These are phyloP conservation scores for Beris morrisii DNA, from an alignment of 2,888 invertebrate genomes.

Conservation along the genomic window DNA sequence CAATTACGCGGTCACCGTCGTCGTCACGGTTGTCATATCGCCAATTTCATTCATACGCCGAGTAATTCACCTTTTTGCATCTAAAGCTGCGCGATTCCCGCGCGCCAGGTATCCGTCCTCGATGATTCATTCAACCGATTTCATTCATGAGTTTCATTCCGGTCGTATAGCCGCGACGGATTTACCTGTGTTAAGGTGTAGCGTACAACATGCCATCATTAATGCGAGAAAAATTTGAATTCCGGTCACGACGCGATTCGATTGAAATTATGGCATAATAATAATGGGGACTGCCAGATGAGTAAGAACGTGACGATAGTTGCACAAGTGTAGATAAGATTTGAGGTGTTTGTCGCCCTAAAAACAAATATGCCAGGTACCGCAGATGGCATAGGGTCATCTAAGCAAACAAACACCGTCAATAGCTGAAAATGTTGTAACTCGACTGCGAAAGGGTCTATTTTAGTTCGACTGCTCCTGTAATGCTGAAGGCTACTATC, in stretches of 20 bases:
- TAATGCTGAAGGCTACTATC: no score
- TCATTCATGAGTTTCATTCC: slow-evolving; percentile 30
- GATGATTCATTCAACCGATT: slow-evolving; percentile 27
- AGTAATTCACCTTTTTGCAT: slow-evolving; percentile 37
- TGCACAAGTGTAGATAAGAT: no score
- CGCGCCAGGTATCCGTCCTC: neutral
- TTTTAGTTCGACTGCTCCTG: no score
- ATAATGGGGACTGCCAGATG: slow-evolving; percentile 14
- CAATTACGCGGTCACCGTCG: slow-evolving; percentile 33
- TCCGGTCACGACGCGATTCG: slow-evolving; percentile 6
- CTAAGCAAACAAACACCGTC: no score
- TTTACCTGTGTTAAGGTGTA: slow-evolving; percentile 15
- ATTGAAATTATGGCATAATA: slow-evolving; percentile 26
- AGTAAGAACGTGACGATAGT: no score
- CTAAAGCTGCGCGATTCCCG: neutral
- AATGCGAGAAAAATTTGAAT: slow-evolving; percentile 11
- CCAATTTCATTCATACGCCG: slow-evolving; percentile 17
- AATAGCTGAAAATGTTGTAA: no score
- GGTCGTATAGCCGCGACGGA: slow-evolving; percentile 21
- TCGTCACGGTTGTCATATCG: slow-evolving; percentile 19
- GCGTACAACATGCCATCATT: neutral
- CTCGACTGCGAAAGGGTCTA: no score
- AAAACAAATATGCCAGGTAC: no score
- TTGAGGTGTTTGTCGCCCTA: no score
- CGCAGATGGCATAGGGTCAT: no score